Percentiles rank a stretch among this genome's conserved stretches.
phyloP scores from a whole-genome alignment of 1,140 invertebrate species.

The Mactra quadrangularis region DNA sequence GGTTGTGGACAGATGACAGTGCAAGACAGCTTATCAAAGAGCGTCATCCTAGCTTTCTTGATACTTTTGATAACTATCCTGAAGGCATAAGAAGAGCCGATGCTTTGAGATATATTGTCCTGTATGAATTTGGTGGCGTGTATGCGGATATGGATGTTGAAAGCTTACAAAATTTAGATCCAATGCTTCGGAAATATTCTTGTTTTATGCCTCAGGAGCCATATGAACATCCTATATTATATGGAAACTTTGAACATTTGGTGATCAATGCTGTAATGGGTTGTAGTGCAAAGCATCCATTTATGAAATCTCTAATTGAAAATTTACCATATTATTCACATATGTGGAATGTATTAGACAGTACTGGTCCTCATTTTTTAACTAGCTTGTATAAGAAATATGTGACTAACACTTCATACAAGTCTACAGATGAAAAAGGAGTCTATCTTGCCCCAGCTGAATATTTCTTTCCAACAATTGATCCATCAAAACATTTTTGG shows the following conservation, averaged over 20 bases:
- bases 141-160: slow-evolving; percentile 82
- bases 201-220: slow-evolving; percentile 82
- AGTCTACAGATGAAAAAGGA: slow-evolving; percentile 58
- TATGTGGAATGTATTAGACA: slow-evolving; percentile 80
- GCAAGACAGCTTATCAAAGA: slow-evolving; percentile 75
- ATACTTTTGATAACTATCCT: slow-evolving; percentile 75
- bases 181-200: slow-evolving; percentile 72
- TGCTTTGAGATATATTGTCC: slow-evolving; percentile 78
- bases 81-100: slow-evolving; percentile 78
- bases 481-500: slow-evolving; percentile 75
- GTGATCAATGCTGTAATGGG: slow-evolving; percentile 81
- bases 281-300: slow-evolving; percentile 79
- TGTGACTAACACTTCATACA: slow-evolving; percentile 13
- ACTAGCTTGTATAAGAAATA: slow-evolving; percentile 74
- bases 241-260: slow-evolving; percentile 77
- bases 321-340: slow-evolving; percentile 74
- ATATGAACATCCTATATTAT: slow-evolving; percentile 79
- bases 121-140: slow-evolving; percentile 80
- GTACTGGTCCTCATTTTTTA: slow-evolving; percentile 80
- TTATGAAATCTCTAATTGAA: slow-evolving; percentile 76
- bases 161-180: slow-evolving; percentile 74
- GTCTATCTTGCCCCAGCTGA: slow-evolving; percentile 76
- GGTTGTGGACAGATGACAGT: slow-evolving; percentile 81
- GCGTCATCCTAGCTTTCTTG: slow-evolving; percentile 74
- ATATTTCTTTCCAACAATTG: slow-evolving; percentile 79